These are phyloP conservation scores for Antedon mediterranea DNA, from an alignment of 53 echinoderm and acorn worm genomes.

Conservation along the genomic window DNA sequence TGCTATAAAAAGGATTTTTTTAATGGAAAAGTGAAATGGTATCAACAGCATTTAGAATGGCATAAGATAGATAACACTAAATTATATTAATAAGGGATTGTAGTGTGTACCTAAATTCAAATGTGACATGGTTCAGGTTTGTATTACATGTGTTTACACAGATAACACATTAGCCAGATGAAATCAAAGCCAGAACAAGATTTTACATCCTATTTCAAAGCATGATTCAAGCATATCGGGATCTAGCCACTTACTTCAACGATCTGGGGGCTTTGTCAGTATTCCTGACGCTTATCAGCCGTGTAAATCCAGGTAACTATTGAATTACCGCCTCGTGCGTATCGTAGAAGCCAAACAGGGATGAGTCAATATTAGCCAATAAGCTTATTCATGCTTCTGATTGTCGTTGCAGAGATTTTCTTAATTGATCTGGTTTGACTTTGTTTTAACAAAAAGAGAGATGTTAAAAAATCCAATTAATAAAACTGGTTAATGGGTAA, in stretches of 20 bases:
- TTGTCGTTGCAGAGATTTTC: background rate
- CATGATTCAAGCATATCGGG: background rate
- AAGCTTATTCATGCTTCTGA: background rate
- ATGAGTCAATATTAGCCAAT: background rate
- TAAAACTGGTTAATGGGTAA: background rate
- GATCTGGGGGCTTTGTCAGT: background rate
- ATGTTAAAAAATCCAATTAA: background rate
- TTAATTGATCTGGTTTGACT: background rate
- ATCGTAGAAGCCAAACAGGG: background rate
- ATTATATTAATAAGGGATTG: background rate
- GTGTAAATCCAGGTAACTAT: background rate
- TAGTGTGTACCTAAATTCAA: background rate
- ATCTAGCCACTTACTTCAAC: background rate
- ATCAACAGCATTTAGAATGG: too few relatives aligned
- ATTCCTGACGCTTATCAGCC: background rate
- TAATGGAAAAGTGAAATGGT: too few relatives aligned
- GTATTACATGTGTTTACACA: background rate
- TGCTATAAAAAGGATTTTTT: too few relatives aligned
- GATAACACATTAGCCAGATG: background rate
- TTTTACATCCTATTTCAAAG: background rate
- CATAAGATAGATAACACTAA: background rate
- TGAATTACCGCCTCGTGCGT: background rate
- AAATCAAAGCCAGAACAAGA: background rate
- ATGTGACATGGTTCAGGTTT: background rate
- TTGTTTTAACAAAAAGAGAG: background rate